Percentiles rank a stretch among this genome's conserved stretches.
Evolutionary conservation across 2,888 invertebrate species (phyloP).

Genomic region (Camponotus fellah): DNA sequence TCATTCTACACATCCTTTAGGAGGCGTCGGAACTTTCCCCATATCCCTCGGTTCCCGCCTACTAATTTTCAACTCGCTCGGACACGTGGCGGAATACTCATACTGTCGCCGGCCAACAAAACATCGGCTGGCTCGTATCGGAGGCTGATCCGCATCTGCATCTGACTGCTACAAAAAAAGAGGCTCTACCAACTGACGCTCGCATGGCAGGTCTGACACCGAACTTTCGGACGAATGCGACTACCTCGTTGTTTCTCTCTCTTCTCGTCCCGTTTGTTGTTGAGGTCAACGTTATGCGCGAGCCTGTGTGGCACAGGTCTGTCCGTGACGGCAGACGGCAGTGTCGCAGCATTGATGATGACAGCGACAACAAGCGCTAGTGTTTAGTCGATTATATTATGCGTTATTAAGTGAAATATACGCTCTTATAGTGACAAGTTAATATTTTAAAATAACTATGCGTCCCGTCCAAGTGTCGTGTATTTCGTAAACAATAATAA

Average conservation of each 20-base stretch:
- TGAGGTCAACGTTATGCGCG: slow-evolving; percentile 75
- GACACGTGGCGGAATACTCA: slow-evolving; percentile 61
- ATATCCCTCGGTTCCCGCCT: slow-evolving; percentile 56
- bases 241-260: slow-evolving; percentile 34
- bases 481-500: not conserved
- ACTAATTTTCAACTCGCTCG: slow-evolving; percentile 71
- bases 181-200: slow-evolving; percentile 48
- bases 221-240: slow-evolving; percentile 60
- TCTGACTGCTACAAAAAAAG: slow-evolving; percentile 68
- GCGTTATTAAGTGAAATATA: slow-evolving; percentile 2
- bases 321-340: slow-evolving; percentile 81
- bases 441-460: not conserved
- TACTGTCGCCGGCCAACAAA: slow-evolving; percentile 57
- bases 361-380: slow-evolving; percentile 59
- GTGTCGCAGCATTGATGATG: slow-evolving; percentile 64
- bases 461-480: not conserved
- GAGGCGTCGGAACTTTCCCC: slow-evolving; percentile 51
- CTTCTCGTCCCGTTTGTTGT: slow-evolving; percentile 42
- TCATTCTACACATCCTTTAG: not conserved
- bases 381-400: slow-evolving; percentile 44
- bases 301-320: slow-evolving; percentile 74
- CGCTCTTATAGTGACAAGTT: slow-evolving; percentile 11
- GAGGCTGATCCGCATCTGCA: slow-evolving; percentile 69
- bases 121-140: slow-evolving; percentile 60
- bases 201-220: slow-evolving; percentile 47